Percentiles rank a stretch among this genome's conserved stretches.
Evolutionary conservation across 2,888 invertebrate genomes (phyloP).

Genomic region (Trissoscelio sp.): DNA sequence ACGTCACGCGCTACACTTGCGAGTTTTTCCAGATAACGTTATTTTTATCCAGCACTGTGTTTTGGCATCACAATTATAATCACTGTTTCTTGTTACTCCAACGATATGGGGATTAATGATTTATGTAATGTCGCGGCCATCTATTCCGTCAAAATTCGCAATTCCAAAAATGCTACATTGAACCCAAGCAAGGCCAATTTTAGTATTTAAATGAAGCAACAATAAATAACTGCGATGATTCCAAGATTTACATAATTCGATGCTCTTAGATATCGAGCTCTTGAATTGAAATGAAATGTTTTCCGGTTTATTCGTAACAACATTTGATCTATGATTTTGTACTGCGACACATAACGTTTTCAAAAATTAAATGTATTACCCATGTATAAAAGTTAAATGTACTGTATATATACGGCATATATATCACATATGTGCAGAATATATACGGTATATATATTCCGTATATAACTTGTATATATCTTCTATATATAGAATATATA

Average conservation of each 20-base stretch:
- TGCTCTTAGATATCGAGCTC: neutral
- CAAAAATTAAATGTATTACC: too few species aligned
- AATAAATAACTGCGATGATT: constrained; percentile 42
- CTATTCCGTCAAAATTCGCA: constrained; percentile 30
- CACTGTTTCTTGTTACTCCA: constrained; percentile 72
- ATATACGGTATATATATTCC: too few species aligned
- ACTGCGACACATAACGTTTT: too few species aligned
- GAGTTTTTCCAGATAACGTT: constrained; percentile 71
- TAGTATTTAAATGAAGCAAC: constrained; percentile 40
- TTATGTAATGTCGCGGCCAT: constrained; percentile 66
- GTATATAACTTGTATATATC: too few species aligned
- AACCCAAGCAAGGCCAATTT: constrained; percentile 35
- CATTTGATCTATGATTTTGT: neutral
- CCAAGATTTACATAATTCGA: constrained; percentile 35
- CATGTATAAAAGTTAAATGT: too few species aligned
- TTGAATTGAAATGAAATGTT: constrained; percentile 1
- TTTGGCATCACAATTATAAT: constrained; percentile 75
- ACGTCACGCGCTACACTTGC: constrained; percentile 70
- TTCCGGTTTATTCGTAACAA: neutral
- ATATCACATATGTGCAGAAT: too few species aligned
- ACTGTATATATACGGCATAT: too few species aligned
- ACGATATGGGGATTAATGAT: constrained; percentile 73
- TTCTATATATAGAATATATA: too few species aligned
- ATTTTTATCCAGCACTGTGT: constrained; percentile 72
- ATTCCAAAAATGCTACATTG: constrained; percentile 38